Evolutionary conservation across 1,140 invertebrate genomes (phyloP).

Genomic region (Dendrolimus punctatus): DNA sequence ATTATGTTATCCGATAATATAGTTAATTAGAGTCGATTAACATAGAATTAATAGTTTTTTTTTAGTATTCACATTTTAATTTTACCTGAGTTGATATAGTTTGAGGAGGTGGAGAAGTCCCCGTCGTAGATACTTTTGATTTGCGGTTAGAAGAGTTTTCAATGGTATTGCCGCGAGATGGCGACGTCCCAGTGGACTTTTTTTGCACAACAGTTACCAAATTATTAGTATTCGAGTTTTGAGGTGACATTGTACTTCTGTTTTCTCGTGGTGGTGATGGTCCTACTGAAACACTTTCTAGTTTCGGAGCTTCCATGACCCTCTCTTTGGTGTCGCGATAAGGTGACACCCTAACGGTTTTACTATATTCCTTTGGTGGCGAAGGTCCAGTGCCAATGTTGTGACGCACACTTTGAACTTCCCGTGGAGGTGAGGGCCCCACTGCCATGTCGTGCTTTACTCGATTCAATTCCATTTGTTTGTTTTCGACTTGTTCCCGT

Average conservation of each 20-base stretch:
- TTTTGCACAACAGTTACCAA: conserved; percentile 26
- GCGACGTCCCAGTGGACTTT: conserved; percentile 48
- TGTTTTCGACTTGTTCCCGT: conserved; percentile 22
- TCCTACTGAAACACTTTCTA: conserved; percentile 48
- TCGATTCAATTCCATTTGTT: conserved; percentile 12
- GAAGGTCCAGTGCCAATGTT: conserved; percentile 15
- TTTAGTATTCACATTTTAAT: neutral
- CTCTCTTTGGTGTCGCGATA: conserved; percentile 15
- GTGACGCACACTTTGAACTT: conserved; percentile 20
- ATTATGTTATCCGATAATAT: no score
- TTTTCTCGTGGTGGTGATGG: conserved; percentile 48
- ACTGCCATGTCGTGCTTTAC: conserved; percentile 45
- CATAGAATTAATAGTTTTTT: neutral
- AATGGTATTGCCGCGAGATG: conserved; percentile 24
- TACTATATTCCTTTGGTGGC: conserved; percentile 14
- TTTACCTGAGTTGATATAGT: conserved; percentile 89
- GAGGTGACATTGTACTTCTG: conserved; percentile 6
- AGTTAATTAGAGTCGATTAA: no score
- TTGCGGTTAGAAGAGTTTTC: conserved; percentile 26
- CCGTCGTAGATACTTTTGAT: conserved; percentile 69
- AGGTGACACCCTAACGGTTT: conserved; percentile 19
- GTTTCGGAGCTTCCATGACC: conserved; percentile 14
- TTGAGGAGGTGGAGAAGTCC: conserved; percentile 89
- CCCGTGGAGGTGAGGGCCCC: conserved; percentile 55
- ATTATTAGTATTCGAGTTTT: conserved; percentile 2